phyloP scores from a whole-genome alignment of 2,888 invertebrate species.

The Caenorhabditis sp. region DNA sequence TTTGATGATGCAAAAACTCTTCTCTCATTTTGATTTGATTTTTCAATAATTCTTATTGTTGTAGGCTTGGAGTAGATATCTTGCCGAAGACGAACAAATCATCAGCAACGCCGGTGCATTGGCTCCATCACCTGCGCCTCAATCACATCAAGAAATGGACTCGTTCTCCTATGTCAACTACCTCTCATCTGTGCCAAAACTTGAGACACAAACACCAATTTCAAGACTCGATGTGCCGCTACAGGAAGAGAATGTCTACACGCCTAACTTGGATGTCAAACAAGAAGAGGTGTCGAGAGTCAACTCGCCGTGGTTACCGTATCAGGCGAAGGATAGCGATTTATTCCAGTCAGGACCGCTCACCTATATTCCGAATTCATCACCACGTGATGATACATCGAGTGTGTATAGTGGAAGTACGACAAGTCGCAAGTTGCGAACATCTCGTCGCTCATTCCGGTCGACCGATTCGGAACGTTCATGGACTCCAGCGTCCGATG shows the following conservation, averaged over 20 bases:
- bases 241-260: no score
- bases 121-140: not conserved
- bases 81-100: not conserved
- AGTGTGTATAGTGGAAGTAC: slow-evolving; percentile 4
- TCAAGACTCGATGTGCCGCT: not conserved
- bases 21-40: no score
- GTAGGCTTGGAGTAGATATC: not conserved
- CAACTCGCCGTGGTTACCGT: not conserved
- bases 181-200: not conserved
- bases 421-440: slow-evolving; percentile 2
- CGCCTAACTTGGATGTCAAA: not conserved
- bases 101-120: not conserved
- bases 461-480: slow-evolving; percentile 26
- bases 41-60: not conserved
- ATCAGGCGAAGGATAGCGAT: not conserved
- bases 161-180: not conserved
- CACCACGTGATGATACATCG: not conserved
- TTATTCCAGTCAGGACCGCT: not conserved
- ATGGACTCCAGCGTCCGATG: slow-evolving; percentile 32
- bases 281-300: not conserved
- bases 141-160: not conserved
- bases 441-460: not conserved
- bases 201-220: not conserved
- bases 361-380: slow-evolving; percentile 1
- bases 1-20: no score